Base-by-base conservation (phyloP, 2,797 vertebrate genomes). In the Trachurus trachurus region DNA sequence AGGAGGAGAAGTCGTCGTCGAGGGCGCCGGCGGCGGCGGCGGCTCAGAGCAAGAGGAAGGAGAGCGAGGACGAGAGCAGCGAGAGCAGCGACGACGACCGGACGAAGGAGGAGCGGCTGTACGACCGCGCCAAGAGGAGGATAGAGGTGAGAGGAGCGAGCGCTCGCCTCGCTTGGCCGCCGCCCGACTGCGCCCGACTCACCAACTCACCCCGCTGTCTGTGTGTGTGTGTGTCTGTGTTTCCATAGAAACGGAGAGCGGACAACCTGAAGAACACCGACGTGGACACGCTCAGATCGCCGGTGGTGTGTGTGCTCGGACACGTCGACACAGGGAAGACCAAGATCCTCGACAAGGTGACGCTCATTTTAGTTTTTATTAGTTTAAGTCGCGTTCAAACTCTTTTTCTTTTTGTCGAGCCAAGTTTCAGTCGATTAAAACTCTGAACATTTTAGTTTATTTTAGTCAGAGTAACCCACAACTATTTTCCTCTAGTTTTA, bases 251-350 rank as follows among this genome's bases (percentile, higher is more conserved):
- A 94, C 96, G 98, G 6, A 91, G 95, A 82, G 91, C 95, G 44
- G 97, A 99, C 78, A 98, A 99, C 91, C 75, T 96, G 74, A 97
- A 94, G 93, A 98, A 97, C 85, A 84, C 85, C 6, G 96, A 98
- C 81, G n/a, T 87, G 6, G 97, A 98, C 47, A 92, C 88, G 9
- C 94, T 99, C 5, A 93, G 98, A 88, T 92, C 98, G 5, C 98
- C 98, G 1, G 96, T 99, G 76, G 98, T 99, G n/a, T 99, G 98
- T 91, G 98, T 99, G 40, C 95, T 99, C 67, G 98, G 98, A 53
- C 98, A 99, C 22, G 98, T 99, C 16, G 98, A 99, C 91, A 99
- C 98, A 0, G 98, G 98, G 1, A 99, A 99, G 92, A 99, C 98
- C 42, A 99, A 99, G 93, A 99, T 99, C 94, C 94, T 99, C 19